Evolutionary conservation across 2,888 invertebrate species (phyloP).

Genomic region (Tenodera sinensis): DNA sequence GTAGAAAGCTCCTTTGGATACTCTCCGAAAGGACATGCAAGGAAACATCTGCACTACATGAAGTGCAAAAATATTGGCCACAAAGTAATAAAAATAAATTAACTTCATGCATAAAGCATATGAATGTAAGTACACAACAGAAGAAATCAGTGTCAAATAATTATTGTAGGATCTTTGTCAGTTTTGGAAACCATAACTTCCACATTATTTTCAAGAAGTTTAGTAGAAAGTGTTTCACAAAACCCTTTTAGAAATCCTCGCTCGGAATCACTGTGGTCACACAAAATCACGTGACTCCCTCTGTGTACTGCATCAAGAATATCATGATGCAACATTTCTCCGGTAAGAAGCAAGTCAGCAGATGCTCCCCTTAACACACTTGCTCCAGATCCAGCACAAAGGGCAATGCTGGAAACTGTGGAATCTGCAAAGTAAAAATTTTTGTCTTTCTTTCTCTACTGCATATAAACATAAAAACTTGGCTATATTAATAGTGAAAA

Average conservation of each 20-base stretch:
- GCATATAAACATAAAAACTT: too few relatives aligned
- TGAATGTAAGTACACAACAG: too few relatives aligned
- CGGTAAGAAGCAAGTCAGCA: constrained; percentile 81
- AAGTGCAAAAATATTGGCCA: too few relatives aligned
- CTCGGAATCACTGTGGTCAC: constrained; percentile 93
- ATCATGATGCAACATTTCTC: constrained; percentile 95
- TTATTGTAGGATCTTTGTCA: constrained; percentile 66
- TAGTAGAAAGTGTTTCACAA: constrained; percentile 40
- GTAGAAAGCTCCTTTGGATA: too few relatives aligned
- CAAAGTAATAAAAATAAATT: too few relatives aligned
- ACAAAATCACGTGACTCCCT: constrained; percentile 76
- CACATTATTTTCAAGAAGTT: constrained; percentile 49
- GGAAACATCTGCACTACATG: too few relatives aligned
- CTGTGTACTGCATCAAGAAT: constrained; percentile 79
- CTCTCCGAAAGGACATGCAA: too few relatives aligned
- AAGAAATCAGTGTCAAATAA: not conserved
- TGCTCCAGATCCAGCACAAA: constrained; percentile 88
- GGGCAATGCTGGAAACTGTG: constrained; percentile 61
- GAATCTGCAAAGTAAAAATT: constrained; percentile 44
- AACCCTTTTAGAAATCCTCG: constrained; percentile 75
- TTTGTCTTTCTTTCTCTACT: too few relatives aligned
- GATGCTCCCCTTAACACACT: constrained; percentile 66
- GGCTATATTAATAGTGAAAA: too few relatives aligned
- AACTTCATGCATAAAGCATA: too few relatives aligned
- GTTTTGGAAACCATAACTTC: constrained; percentile 64